Evolutionary conservation across 2,113 vertebrate species (phyloP).

Genomic region (Ctenomys sociabilis): DNA sequence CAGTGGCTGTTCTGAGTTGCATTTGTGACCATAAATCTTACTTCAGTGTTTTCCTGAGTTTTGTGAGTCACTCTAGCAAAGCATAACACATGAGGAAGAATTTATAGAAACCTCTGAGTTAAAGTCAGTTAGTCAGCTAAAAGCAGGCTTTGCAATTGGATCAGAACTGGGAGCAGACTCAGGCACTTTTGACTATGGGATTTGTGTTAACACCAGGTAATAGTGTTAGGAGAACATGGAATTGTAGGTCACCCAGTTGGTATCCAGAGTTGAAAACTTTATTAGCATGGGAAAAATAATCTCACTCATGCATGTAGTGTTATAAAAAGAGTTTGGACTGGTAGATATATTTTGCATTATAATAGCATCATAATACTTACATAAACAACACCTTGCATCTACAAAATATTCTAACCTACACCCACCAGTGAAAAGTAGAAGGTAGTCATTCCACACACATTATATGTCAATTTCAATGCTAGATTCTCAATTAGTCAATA

Average conservation of each 20-base stretch:
- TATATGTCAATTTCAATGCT: neutral
- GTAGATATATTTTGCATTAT: neutral
- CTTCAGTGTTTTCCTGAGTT: neutral
- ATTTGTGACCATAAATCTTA: neutral
- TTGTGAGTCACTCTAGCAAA: neutral
- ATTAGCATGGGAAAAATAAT: neutral
- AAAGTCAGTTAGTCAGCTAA: neutral
- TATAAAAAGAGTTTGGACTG: neutral
- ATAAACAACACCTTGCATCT: neutral
- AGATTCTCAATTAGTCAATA: neutral
- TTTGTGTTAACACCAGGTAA: neutral
- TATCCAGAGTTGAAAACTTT: neutral
- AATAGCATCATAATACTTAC: neutral
- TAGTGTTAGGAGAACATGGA: neutral
- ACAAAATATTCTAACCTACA: neutral
- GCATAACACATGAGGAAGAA: neutral
- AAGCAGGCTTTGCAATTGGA: neutral
- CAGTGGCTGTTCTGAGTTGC: neutral
- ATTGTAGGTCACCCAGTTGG: neutral
- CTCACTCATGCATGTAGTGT: too few species aligned
- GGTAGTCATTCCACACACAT: neutral
- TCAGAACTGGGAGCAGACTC: neutral
- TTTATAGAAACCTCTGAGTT: too few species aligned
- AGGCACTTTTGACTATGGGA: neutral
- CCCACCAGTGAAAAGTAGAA: neutral